Evolutionary conservation across 37 sponge, comb jelly and placozoan species (phyloP), one percentile per base, ranked within the genome.

Genomic region (Ianthella basta): DNA sequence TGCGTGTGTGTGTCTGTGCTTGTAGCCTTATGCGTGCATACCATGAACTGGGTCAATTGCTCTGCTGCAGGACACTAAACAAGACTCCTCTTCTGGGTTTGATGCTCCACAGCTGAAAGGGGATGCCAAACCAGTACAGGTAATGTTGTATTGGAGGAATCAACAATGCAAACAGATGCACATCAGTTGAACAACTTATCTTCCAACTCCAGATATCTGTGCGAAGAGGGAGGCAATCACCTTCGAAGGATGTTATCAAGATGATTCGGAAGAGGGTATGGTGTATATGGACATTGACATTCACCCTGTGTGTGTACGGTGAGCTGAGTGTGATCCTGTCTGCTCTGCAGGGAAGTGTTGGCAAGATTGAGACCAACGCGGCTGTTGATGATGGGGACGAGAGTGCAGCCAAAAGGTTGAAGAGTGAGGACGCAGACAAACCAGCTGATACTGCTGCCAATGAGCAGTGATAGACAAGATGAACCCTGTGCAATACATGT

Each of bases 51-150:
- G n/a, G n/a, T n/a, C n/a, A n/a, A n/a, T n/a, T n/a, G n/a, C n/a
- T n/a, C 10, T 29, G 64, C 64, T 27, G 29, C 4, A 29, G 64
- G 24, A 61, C 4, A 13, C 10, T 10, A 27, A 61, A 5, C 12
- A 61, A 21, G 44, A 40, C 13, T 24, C 78, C 10, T 13, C 21
- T 41, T 53, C 54, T 16, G 78, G 78, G 12, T 75, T 75, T 75
- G 78, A 75, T 14, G 37, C 78, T 53, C 78, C 78, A 32, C 37
- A 75, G 39, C 78, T 75, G 15, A 36, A 75, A 24, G n/a, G 50
- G 2, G 64, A 61, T 27, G 29, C 64, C 24, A 61, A 61, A 27
- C 64, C 64, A 29, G 25, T 29, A 12, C 64, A 61, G 64, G 64
- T 61, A 27, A 13, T n/a, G 4, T n/a, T n/a, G n/a, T n/a, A n/a